phyloP scores from a whole-genome alignment of 2,113 vertebrate genomes.

The Stigmatopora nigra region DNA sequence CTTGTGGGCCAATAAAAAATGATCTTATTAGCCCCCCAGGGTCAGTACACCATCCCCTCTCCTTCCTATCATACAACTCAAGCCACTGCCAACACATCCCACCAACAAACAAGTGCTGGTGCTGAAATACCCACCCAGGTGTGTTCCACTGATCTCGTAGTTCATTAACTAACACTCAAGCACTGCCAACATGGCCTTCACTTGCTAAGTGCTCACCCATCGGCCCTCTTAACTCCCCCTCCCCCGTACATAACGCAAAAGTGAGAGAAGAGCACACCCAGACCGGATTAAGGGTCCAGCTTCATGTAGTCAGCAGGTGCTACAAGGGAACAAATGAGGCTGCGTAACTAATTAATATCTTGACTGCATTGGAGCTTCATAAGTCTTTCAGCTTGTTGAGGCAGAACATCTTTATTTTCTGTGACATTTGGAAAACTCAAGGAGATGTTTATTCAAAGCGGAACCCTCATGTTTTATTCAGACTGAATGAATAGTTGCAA shows the following conservation, averaged over 20 bases:
- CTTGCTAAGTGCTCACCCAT: slow-evolving; percentile 56
- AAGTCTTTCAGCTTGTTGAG: slow-evolving; percentile 20
- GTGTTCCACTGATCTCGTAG: slow-evolving; percentile 45
- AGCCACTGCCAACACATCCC: slow-evolving; percentile 30
- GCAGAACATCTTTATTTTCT: slow-evolving; percentile 26
- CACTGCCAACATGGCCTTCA: slow-evolving; percentile 46
- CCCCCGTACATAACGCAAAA: slow-evolving; percentile 29
- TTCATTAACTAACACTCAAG: slow-evolving; percentile 67
- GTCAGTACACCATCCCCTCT: slow-evolving; percentile 39
- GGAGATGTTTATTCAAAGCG: slow-evolving; percentile 43
- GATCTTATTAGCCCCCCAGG: slow-evolving; percentile 60
- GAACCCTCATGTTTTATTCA: slow-evolving; percentile 49
- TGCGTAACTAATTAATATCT: neutral
- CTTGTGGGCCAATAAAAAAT: slow-evolving; percentile 61
- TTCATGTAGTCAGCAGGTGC: slow-evolving; percentile 29
- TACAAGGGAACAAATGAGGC: neutral
- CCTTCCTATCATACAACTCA: slow-evolving; percentile 44
- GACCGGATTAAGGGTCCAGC: slow-evolving; percentile 36
- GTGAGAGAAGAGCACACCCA: slow-evolving; percentile 27
- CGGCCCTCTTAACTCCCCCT: slow-evolving; percentile 49
- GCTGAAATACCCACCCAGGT: slow-evolving; percentile 32
- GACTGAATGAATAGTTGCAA: neutral
- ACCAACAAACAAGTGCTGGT: slow-evolving; percentile 33
- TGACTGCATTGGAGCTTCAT: slow-evolving; percentile 5
- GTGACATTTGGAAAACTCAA: slow-evolving; percentile 18